Evolutionary conservation across 1,140 invertebrate genomes (phyloP), one percentile per base, ranked within the genome.

Genomic region (Cheumatopsyche charites): DNA sequence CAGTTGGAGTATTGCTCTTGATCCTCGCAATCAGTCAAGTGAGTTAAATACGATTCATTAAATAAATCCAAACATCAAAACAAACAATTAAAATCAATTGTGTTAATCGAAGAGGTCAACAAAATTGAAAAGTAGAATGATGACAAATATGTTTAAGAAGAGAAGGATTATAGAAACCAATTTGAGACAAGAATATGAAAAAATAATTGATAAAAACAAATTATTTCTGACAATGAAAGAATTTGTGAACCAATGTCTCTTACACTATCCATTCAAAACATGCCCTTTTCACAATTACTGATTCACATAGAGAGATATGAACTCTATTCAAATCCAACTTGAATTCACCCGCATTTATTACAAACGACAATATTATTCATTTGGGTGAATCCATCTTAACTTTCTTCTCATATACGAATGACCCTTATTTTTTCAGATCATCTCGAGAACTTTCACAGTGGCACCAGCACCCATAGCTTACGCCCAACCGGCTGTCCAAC

Each of bases 1-100:
- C 86, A 29, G 86, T 87, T 62, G 86, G 86, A 5, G 86, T 86
- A 1, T 76, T 84, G 1, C 77, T 85, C 0, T 79, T 85, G 12
- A 81, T 85, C 23, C 80, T 85, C 0, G 78, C 80, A 15, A 78
- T 85, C 70, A 85, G 82, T 73, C 83, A 84, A 79, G 83, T 84
- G 79, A 75, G 76, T 47, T 58, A 55, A 62, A 63, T 26, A 3
- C 29, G 9, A 3, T 9, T 4, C 29, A 36, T 3, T 6, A 61
- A 61, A 6, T 61, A 4, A 23, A 61, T 21, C 17, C 17, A 61
- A 61, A 49, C 45, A n/a, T 5, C 45, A 4, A 15, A 19, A 15
- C 13, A 43, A 43, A 9, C 42, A 7, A 43, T 9, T 43, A 43
- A 43, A 43, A 43, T 13, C 7, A 43, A 43, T 13, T 43, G 13